phyloP scores from a whole-genome alignment of 2,797 vertebrate genomes.

The Myotis daubentonii region DNA sequence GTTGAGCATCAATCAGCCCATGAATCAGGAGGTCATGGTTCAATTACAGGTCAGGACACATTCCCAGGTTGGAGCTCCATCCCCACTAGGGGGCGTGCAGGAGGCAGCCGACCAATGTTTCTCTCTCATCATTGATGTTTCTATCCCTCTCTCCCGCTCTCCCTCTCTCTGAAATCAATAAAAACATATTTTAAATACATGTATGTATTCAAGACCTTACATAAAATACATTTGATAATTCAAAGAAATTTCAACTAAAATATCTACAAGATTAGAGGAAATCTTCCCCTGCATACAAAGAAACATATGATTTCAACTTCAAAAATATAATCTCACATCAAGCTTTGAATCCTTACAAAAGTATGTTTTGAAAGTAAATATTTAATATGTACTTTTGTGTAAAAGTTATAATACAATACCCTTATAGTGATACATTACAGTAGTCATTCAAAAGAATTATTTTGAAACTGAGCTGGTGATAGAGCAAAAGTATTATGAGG shows the following conservation, averaged over 20 bases:
- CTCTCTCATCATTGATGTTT: too few species aligned
- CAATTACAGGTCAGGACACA: too few species aligned
- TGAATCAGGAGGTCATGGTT: too few species aligned
- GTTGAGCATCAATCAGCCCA: too few species aligned
- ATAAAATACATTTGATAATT: constrained; percentile 7
- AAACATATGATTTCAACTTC: background rate
- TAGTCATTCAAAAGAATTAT: background rate
- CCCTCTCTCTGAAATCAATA: too few species aligned
- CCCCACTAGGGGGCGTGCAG: too few species aligned
- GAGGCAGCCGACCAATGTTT: too few species aligned
- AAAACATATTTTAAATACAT: too few species aligned
- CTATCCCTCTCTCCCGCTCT: too few species aligned
- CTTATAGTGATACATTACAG: background rate
- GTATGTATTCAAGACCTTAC: background rate
- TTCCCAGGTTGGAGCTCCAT: too few species aligned
- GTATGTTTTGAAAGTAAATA: background rate
- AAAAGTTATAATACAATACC: background rate
- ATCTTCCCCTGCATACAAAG: background rate
- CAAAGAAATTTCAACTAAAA: constrained; percentile 41
- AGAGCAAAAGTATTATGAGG: background rate
- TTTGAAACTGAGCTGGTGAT: background rate
- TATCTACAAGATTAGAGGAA: background rate
- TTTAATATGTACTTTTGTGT: background rate
- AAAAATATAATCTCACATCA: background rate
- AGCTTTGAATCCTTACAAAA: constrained; percentile 9